Evolutionary conservation across 2,797 vertebrate species (phyloP), one percentile per base, ranked within the genome.

Genomic region (Peromyscus eremicus): DNA sequence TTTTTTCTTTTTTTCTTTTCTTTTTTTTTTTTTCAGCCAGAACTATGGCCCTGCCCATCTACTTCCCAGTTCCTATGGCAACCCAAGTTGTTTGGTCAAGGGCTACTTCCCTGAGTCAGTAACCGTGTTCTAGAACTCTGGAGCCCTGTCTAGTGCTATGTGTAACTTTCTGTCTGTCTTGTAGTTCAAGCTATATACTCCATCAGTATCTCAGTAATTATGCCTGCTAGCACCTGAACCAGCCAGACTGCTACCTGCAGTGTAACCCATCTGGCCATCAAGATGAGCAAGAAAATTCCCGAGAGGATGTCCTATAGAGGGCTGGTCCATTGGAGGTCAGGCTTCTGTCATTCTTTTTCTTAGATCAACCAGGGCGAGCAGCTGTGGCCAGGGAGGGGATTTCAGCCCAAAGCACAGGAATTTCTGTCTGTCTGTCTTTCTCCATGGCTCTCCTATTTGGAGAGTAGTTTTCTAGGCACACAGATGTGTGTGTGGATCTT

Each of bases 91-190:
- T 80, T 77, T 98, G 82, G 29, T 97, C 6, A 49, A 23, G 0
- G n/a, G 25, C 46, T 98, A 94, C 88, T 83, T 97, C 79, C 98
- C 98, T 0, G 49, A 97, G n/a, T 96, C 96, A 0, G 94, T 92
- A 75, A 87, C 40, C 0, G 79, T 97, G 60, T 2, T 80, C 0
- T 98, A 96, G 97, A 97, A 96, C 73, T 81, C 89, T 0, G 94
- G 96, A 0, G 0, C 76, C 12, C 37, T 84, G 66, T 10, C 89
- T 46, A 77, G 14, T 0, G 81, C 57, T 0, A 40, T 93, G 57
- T 27, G 6, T 25, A 96, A 32, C 73, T 97, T 84, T 89, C 95
- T 95, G 0, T 6, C 97, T 0, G 0, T 90, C 19, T 43, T 11
- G 1, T 8, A 27, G 4, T 6, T 73, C 0, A 77, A 91, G 5